Conservation (phyloP, 2,113 vertebrate genomes). For the Apus apus region DNA sequence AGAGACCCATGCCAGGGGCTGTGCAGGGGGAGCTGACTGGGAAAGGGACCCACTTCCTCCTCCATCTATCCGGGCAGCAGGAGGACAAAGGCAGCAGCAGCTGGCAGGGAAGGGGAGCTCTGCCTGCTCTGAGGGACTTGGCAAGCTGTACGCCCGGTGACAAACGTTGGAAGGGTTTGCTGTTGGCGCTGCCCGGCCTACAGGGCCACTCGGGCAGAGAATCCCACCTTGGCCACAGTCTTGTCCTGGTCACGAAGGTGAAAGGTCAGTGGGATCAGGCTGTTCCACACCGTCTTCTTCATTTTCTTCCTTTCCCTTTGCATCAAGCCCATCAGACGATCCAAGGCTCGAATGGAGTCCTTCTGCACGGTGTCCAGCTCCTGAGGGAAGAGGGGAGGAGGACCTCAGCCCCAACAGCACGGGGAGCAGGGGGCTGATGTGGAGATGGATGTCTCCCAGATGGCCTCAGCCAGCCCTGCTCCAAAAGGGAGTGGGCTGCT, state of each 20-base stretch:
- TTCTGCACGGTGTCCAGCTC: accelerated
- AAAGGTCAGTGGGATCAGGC: background rate
- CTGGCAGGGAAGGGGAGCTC: background rate
- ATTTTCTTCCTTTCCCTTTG: background rate
- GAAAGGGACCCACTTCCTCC: background rate
- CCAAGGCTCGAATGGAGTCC: background rate
- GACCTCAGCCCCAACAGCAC: background rate
- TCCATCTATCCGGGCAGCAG: accelerated
- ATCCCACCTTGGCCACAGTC: background rate
- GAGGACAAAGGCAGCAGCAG: background rate
- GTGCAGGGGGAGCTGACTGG: accelerated
- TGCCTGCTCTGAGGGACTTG: too few species aligned
- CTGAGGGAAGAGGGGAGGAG: background rate
- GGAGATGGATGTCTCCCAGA: background rate
- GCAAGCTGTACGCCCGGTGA: background rate
- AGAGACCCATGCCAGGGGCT: background rate
- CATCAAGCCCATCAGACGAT: too few species aligned
- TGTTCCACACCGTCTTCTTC: background rate
- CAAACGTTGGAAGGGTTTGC: background rate
- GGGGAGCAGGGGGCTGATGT: accelerated
- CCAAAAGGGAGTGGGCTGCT: background rate
- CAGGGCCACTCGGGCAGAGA: background rate
- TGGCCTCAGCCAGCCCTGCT: background rate
- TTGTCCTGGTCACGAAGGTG: background rate
- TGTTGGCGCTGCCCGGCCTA: background rate